Evolutionary conservation across 2,797 vertebrate genomes (phyloP).

Genomic region (Erpetoichthys calabaricus): DNA sequence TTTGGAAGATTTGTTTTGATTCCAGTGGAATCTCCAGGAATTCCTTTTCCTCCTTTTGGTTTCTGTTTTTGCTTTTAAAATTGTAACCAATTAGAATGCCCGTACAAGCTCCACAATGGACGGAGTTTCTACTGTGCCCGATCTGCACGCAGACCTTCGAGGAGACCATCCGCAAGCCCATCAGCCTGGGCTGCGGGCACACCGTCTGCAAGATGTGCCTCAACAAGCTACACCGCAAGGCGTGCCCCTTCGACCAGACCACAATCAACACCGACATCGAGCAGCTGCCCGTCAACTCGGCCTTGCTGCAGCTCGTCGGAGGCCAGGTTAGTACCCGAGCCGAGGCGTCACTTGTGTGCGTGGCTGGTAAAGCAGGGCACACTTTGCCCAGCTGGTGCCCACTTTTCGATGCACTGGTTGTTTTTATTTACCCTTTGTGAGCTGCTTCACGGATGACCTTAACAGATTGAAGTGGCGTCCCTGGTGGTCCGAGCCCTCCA

Average conservation of each 20-base stretch:
- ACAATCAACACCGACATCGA: constrained; percentile 97
- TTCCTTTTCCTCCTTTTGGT: constrained; percentile 13
- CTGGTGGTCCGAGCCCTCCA: no score
- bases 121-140: constrained; percentile 96
- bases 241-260: constrained; percentile 98
- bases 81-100: constrained; percentile 71
- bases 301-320: constrained; percentile 88
- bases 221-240: constrained; percentile 98
- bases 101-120: constrained; percentile 99
- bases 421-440: no score
- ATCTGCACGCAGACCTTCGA: constrained; percentile 99
- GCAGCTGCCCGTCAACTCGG: constrained; percentile 93
- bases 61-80: constrained; percentile 42
- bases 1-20: constrained; percentile 46
- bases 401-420: no score
- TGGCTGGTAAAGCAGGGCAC: no score
- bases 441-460: no score
- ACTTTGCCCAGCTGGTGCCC: background rate
- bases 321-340: constrained; percentile 66
- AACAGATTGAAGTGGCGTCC: no score
- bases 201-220: constrained; percentile 99
- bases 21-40: constrained; percentile 68
- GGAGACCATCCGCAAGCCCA: constrained; percentile 90
- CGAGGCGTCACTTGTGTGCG: no score
- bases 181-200: constrained; percentile 95